Evolutionary conservation across 2,797 vertebrate species (phyloP).

Genomic region (Chelon labrosus): DNA sequence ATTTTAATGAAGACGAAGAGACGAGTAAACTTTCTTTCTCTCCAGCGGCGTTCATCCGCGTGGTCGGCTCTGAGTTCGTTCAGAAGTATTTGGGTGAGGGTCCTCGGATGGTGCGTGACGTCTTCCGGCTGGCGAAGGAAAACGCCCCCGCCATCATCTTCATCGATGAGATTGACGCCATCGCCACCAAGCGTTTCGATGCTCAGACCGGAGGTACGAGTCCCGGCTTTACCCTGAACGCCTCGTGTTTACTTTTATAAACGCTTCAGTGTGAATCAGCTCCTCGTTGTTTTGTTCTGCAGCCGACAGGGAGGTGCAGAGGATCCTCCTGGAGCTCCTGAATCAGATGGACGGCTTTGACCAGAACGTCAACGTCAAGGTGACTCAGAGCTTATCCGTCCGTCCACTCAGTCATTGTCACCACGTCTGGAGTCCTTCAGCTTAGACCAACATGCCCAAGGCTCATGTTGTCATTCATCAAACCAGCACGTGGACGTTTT

Average conservation of each 20-base stretch:
- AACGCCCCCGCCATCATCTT: slow-evolving; percentile 98
- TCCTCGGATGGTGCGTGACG: slow-evolving; percentile 95
- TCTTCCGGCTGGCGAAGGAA: slow-evolving; percentile 97
- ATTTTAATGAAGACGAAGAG: too few relatives aligned
- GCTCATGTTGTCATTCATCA: slow-evolving; percentile 2
- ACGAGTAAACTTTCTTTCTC: too few relatives aligned
- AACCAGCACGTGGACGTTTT: slow-evolving; percentile 22
- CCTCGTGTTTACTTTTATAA: too few relatives aligned
- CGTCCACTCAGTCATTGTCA: background rate
- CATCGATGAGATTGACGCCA: slow-evolving; percentile 97
- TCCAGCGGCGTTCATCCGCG: slow-evolving; percentile 97
- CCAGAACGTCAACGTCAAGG: slow-evolving; percentile 97
- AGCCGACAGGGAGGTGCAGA: slow-evolving; percentile 95
- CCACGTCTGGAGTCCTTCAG: background rate
- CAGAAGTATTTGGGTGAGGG: slow-evolving; percentile 98
- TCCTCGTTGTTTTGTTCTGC: slow-evolving; percentile 16
- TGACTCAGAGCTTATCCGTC: slow-evolving; percentile 43
- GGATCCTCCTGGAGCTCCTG: slow-evolving; percentile 94
- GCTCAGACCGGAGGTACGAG: slow-evolving; percentile 92
- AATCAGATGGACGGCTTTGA: slow-evolving; percentile 98
- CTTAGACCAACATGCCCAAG: background rate
- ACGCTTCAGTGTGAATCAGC: too few relatives aligned
- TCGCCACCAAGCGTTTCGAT: slow-evolving; percentile 96
- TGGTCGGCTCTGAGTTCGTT: slow-evolving; percentile 96
- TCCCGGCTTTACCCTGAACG: too few relatives aligned